These are phyloP conservation scores for Brenthis hecate DNA, from an alignment of 2,888 invertebrate species.

Conservation along the genomic window DNA sequence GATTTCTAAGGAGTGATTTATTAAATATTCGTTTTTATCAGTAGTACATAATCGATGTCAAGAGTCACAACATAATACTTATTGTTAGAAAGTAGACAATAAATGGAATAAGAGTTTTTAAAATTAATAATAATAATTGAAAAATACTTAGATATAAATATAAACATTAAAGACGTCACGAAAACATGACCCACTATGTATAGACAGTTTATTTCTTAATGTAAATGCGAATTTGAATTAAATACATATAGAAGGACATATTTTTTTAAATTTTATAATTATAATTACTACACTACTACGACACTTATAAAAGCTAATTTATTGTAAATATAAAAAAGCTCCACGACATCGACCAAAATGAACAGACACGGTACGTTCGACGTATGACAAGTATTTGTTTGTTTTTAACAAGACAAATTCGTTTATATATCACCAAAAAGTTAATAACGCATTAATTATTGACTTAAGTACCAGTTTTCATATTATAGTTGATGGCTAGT, in stretches of 20 bases:
- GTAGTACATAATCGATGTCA: constrained; percentile 2
- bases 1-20: constrained; percentile 10
- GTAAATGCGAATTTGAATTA: constrained; percentile 8
- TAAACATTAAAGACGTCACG: too few relatives aligned
- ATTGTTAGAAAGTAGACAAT: not conserved
- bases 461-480: not conserved
- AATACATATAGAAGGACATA: not conserved
- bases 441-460: constrained; percentile 2
- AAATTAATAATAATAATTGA: not conserved
- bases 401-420: too few relatives aligned
- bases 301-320: constrained; percentile 12
- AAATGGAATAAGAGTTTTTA: not conserved
- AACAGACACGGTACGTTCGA: constrained; percentile 29
- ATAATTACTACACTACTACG: not conserved
- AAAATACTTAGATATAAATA: too few relatives aligned
- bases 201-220: not conserved
- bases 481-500: constrained; percentile 8
- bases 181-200: too few relatives aligned
- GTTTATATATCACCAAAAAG: too few relatives aligned
- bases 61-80: not conserved
- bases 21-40: not conserved
- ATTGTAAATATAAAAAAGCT: constrained; percentile 2
- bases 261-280: not conserved
- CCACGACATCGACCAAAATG: constrained; percentile 4
- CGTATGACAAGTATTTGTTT: constrained; percentile 16